Conservation (phyloP, 2,113 vertebrate species). For the Nansenia antarctica region DNA sequence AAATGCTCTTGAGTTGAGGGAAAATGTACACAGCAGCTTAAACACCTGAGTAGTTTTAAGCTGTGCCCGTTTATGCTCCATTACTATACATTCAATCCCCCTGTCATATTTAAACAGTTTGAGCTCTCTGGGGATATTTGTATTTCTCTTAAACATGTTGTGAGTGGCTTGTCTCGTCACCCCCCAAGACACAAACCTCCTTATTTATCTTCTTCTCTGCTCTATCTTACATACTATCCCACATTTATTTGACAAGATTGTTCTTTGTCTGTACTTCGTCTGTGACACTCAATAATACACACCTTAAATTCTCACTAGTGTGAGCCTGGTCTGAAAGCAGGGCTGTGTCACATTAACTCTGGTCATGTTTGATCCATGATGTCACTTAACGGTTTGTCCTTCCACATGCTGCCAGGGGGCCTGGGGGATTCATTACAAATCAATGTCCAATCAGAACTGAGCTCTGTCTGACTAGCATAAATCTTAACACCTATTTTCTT, state of each 20-base stretch:
- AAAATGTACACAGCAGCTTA: conserved; percentile 18
- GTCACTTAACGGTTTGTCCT: conserved; percentile 38
- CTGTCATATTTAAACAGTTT: conserved; percentile 39
- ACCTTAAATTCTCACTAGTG: not conserved
- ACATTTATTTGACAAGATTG: not conserved
- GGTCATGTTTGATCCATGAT: conserved; percentile 24
- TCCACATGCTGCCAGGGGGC: conserved; percentile 19
- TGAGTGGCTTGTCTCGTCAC: not conserved
- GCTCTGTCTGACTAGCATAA: conserved; percentile 27
- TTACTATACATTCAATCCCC: conserved; percentile 30
- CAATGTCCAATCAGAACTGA: conserved; percentile 46
- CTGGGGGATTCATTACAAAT: conserved; percentile 54
- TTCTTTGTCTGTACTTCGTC: not conserved
- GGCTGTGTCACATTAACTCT: conserved; percentile 19
- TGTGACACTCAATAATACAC: too few relatives aligned
- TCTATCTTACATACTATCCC: not conserved
- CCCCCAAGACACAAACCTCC: conserved; percentile 18
- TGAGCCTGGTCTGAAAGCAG: not conserved
- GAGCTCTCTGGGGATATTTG: conserved; percentile 34
- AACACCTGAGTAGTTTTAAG: conserved; percentile 46
- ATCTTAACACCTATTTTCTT: conserved; percentile 20
- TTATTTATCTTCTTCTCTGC: not conserved
- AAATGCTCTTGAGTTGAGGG: conserved; percentile 28
- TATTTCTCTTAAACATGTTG: too few relatives aligned
- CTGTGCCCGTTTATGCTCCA: conserved; percentile 48